Base-by-base conservation (phyloP, 1,140 invertebrate genomes). In the Eupristina koningsbergeri region DNA sequence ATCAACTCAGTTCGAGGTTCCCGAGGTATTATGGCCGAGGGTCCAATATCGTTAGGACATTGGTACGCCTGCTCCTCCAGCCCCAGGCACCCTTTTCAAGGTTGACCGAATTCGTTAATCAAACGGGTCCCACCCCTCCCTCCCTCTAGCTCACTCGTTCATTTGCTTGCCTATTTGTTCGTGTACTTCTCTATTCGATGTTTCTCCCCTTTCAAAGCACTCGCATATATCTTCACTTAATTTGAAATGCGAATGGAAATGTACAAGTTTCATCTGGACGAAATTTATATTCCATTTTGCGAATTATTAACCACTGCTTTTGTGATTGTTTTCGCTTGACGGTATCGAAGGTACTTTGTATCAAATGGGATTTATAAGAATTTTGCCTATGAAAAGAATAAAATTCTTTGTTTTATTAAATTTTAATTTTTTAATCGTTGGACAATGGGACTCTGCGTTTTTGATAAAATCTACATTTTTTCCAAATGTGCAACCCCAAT, bases 101-200 rank as follows among this genome's bases (percentile, higher is more conserved):
- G 73, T 71, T 73, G 75, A 83, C 75, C 81, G 75, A 73, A 83
- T 83, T 71, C 75, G 75, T 83, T 83, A 78, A 78, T 83, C 81
- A 78, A 78, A 22, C 74, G 31, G 53, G 75, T 58, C 22, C 34
- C 61, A 19, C 39, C 61, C 17, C 47, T 50, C 45, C 9, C 34
- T 26, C 45, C 31, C 47, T 39, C 29, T 17, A 3, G 0, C 31
- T 15, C 63, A 64, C 63, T 0, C 29, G n/a, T 31, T 3, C 63
- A 22, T 13, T 34, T 39, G 64, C 64, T 58, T 0, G 41, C 29
- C 19, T 80, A 80, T 71, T 71, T 80, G 47, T 71, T 67, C 76
- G 22, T 63, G 31, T 67, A 67, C 47, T 64, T 79, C 76, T 67
- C 47, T 77, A 74, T 29, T 29, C 22, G 0, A n/a, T 41, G 41